These are phyloP conservation scores for Xenopus borealis DNA, from an alignment of 2,113 vertebrate species.

Conservation along the genomic window DNA sequence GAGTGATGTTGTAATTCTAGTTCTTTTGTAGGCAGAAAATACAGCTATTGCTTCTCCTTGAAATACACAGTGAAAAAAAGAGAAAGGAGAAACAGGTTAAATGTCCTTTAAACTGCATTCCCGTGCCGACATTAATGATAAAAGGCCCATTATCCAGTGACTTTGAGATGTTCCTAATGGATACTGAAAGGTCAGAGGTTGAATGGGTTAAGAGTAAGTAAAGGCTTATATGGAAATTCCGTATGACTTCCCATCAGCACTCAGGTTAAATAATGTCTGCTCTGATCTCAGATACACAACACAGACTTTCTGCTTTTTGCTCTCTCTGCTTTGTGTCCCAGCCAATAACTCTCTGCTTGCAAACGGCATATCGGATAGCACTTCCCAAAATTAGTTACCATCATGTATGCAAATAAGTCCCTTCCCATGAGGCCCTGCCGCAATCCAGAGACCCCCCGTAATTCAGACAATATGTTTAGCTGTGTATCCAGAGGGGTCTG, in stretches of 20 bases:
- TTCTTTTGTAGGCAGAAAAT: too few relatives aligned
- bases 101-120: too few relatives aligned
- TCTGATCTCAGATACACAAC: constrained; percentile 11
- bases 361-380: constrained; percentile 30
- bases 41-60: too few relatives aligned
- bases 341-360: constrained; percentile 15
- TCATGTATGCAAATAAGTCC: constrained; percentile 32
- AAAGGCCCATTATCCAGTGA: too few relatives aligned
- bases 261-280: constrained; percentile 24
- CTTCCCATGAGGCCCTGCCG: constrained; percentile 21
- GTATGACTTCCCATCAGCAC: background rate
- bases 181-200: constrained; percentile 24
- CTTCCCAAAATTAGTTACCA: constrained; percentile 18
- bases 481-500: constrained; percentile 25
- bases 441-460: constrained; percentile 21
- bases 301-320: constrained; percentile 7
- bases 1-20: too few relatives aligned
- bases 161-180: too few relatives aligned
- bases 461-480: constrained; percentile 36
- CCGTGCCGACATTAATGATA: too few relatives aligned
- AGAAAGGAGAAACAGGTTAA: too few relatives aligned
- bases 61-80: too few relatives aligned
- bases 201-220: constrained; percentile 17
- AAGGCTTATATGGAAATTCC: constrained; percentile 15
- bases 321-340: constrained; percentile 28